Conservation (phyloP, 2,888 invertebrate genomes). For the Acleris sparsana region DNA sequence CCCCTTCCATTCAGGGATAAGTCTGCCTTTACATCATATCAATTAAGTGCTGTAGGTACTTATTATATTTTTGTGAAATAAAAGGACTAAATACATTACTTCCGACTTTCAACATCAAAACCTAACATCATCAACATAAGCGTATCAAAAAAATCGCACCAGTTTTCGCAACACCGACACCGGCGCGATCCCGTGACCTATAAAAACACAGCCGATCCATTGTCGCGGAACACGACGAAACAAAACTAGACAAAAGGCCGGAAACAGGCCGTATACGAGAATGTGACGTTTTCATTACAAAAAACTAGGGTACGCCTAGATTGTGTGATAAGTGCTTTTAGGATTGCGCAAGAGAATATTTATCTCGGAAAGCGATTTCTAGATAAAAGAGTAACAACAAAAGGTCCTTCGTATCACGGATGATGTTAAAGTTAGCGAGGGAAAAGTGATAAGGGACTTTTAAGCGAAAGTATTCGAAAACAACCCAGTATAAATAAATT, state of each 20-base stretch:
- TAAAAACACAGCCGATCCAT: constrained; percentile 30
- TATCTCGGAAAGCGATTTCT: neutral
- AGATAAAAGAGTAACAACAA: too few relatives aligned
- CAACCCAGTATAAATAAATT: too few relatives aligned
- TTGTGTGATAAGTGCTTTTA: constrained; percentile 11
- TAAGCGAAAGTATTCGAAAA: too few relatives aligned
- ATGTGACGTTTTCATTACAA: constrained; percentile 25
- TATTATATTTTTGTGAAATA: too few relatives aligned
- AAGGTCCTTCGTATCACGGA: too few relatives aligned
- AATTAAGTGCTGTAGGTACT: too few relatives aligned
- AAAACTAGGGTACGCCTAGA: constrained; percentile 25
- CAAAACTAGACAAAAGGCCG: constrained; percentile 27
- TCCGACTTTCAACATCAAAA: neutral
- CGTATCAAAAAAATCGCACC: constrained; percentile 4
- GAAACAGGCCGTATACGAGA: constrained; percentile 17
- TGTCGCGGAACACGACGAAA: constrained; percentile 27
- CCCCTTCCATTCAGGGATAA: too few relatives aligned
- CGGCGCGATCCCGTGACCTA: constrained; percentile 27
- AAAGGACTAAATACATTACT: too few relatives aligned
- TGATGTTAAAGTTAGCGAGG: too few relatives aligned
- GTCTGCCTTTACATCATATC: too few relatives aligned
- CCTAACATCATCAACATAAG: neutral
- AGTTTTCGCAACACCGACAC: constrained; percentile 16
- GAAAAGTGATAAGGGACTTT: too few relatives aligned
- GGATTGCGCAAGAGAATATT: neutral